Evolutionary conservation across 1,140 invertebrate species (phyloP), one percentile per base, ranked within the genome.

Genomic region (Drosophila lini): DNA sequence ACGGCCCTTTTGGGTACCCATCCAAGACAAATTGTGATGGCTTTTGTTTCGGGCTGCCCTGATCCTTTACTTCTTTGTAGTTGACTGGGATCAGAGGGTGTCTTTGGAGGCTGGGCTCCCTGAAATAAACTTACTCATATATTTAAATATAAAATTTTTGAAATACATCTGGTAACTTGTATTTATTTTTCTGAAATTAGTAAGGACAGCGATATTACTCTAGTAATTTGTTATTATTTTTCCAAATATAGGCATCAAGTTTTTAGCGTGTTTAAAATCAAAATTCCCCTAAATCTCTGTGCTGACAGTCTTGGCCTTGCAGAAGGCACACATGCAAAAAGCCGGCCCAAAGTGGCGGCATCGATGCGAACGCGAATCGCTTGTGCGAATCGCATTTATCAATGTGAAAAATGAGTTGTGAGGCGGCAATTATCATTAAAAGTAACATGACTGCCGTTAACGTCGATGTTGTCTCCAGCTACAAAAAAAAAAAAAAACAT

Each of bases 331-430:
- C 31, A 53, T 42, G 65, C 38, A 69, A 69, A 67, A 41, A 42
- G 8, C 10, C 16, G 15, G 11, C 11, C 36, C 41, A 7, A 56
- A 48, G 36, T 62, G 69, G 38, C 50, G 57, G 48, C 69, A 61
- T 19, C 8, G 16, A 44, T 53, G 57, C 47, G 36, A 64, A 56
- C 48, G 47, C 68, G 25, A 56, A 13, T 62, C 41, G 57, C 55
- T 56, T 38, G 63, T 48, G 82, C 70, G 75, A 82, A 76, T 47
- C 57, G 44, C 71, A 80, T 88, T 89, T 82, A 89, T 89, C 84
- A 83, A 71, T 55, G 77, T 88, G 85, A 88, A 80, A 89, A 88
- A 88, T 88, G 84, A 88, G 84, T 89, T 89, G 83, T 84, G 83
- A 88, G 74, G 50, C 81, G 57, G 78, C 78, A 90, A 88, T 88